Base-by-base conservation (phyloP, 2,797 vertebrate genomes). In the Danio jaintianensis region DNA sequence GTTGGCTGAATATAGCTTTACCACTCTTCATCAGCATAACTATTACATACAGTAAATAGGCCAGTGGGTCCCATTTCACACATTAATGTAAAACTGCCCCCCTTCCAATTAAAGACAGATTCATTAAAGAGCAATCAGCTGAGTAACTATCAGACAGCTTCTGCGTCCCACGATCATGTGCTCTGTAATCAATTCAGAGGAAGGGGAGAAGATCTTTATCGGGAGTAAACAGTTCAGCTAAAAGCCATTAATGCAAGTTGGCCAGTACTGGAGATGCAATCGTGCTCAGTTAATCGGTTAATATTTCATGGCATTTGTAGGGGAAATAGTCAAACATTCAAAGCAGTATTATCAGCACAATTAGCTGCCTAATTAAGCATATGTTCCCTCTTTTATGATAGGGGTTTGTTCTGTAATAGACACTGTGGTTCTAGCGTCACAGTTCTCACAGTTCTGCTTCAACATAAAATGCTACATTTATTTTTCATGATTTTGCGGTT, bases 351-450 rank as follows among this genome's bases (percentile, higher is more conserved):
- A 72, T 79, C 58, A 79, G 78, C 78, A 40, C 40, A 70, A 76
- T 82, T 76, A 70, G 73, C 73, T 76, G 56, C 59, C 16, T 70
- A 69, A 63, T 76, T 82, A 76, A 43, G 73, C 55, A 77, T 38
- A 70, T 63, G 64, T 40, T 48, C 29, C 47, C 42, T 69, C 20
- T 22, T 68, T 76, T 29, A 70, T 63, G 59, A 79, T 15, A 15
- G 47, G 53, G 13, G 12, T 50, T 48, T 40, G 22, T 56, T 47
- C n/a, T 56, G 15, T 59, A 69, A 78, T 61, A 69, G 55, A 61
- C 43, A 42, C 42, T 56, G 11, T 11, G 22, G 47, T 68, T 73
- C 29, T 29, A 29, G 29, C 29, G 29, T 29, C 29, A 29, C 29
- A 29, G 29, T 29, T 29, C 9, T 20, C 36, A 20, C 4, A 13